Evolutionary conservation across 2,113 vertebrate genomes (phyloP).

Genomic region (Eretmochelys imbricata): DNA sequence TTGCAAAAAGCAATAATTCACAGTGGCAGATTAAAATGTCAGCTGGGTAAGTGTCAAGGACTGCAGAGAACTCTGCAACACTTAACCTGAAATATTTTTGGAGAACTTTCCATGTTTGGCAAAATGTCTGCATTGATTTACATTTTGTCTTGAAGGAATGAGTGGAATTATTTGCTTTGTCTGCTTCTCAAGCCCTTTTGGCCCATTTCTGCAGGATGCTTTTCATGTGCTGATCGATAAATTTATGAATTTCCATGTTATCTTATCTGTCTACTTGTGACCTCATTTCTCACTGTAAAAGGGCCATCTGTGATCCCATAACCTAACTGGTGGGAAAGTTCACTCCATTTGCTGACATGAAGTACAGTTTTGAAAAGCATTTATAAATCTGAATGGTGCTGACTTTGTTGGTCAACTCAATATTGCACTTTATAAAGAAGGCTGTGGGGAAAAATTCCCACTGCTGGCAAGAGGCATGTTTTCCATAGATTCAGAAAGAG

Average conservation of each 20-base stretch:
- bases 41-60: not conserved
- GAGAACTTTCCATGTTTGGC: slow-evolving; percentile 53
- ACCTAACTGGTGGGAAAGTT: slow-evolving; percentile 1
- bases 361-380: not conserved
- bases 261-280: slow-evolving; percentile 13
- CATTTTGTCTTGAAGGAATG: slow-evolving; percentile 72
- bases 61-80: slow-evolving; percentile 30
- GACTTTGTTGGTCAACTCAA: slow-evolving; percentile 27
- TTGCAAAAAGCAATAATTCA: not conserved
- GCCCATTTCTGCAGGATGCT: slow-evolving; percentile 1
- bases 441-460: slow-evolving; percentile 12
- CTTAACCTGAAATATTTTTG: slow-evolving; percentile 57
- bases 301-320: not conserved
- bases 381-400: slow-evolving; percentile 3
- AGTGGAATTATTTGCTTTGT: slow-evolving; percentile 80
- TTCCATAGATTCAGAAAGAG: slow-evolving; percentile 37
- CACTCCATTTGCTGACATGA: not conserved
- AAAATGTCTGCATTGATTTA: slow-evolving; percentile 59
- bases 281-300: not conserved
- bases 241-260: slow-evolving; percentile 34
- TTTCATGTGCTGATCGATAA: slow-evolving; percentile 36
- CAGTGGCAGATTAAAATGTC: not conserved
- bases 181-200: slow-evolving; percentile 64
- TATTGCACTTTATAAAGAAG: slow-evolving; percentile 30
- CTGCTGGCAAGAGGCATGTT: not conserved